Evolutionary conservation across 2,888 invertebrate genomes (phyloP), one percentile per base, ranked within the genome.

Genomic region (Slavum lentiscoides): DNA sequence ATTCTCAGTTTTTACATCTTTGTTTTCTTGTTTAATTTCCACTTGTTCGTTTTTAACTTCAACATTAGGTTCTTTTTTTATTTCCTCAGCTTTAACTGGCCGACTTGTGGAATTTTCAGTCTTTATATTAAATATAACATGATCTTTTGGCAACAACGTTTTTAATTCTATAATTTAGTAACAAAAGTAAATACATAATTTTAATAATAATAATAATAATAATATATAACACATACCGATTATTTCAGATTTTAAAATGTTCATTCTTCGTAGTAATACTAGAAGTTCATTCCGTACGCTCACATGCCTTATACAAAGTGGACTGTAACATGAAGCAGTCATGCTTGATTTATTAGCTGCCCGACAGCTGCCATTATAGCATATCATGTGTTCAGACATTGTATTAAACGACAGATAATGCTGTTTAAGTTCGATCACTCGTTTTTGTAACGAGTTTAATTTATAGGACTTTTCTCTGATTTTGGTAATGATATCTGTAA

Each of bases 261-360:
- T 84, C 59, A 84, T 84, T 74, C 81, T 84, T 13, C 84, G 74
- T n/a, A 91, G 85, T 84, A 91, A 85, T 81, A 88, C 84, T 84
- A 91, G 85, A 68, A 94, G 86, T 85, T 94, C 92, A 84, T 91
- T 90, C 74, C 93, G 89, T 7, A 94, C 88, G 84, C 90, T 90
- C 7, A 90, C 91, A 85, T 93, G 92, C 85, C 92, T 91, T 74
- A 94, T 88, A 85, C 95, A 96, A 68, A 93, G 86, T 0, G 95
- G 94, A 0, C 95, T 95, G 85, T 93, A 96, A 85, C 95, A 95
- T 30, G 72, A 72, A 1, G 70, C 13, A 43, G 9, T 58, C n/a
- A 80, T n/a, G 23, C 64, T 80, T 13, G 80, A 72, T 72, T 80
- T 80, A 37, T 80, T 72, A 30, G 72, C 80, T 8, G 80, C 72